Evolutionary conservation across 2,113 vertebrate species (phyloP).

Genomic region (Gymnarchus niloticus): DNA sequence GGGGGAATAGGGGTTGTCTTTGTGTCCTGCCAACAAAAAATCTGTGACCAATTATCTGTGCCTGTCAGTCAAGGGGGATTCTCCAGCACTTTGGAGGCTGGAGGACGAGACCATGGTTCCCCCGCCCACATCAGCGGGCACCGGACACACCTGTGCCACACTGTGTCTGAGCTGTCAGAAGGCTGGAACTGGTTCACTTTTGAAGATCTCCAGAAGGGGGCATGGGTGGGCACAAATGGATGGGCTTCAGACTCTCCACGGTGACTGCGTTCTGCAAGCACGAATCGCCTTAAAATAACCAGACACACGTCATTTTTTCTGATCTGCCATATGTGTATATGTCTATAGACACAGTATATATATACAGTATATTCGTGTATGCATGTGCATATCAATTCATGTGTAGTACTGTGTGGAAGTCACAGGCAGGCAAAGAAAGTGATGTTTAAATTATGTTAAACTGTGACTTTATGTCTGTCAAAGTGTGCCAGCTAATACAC

Average conservation of each 20-base stretch:
- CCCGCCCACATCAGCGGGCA: background rate
- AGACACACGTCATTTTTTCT: conserved; percentile 10
- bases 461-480: too few relatives aligned
- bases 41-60: conserved; percentile 73
- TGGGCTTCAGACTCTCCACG: background rate
- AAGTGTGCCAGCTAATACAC: too few relatives aligned
- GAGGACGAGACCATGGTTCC: background rate
- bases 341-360: too few relatives aligned
- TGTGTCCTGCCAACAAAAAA: conserved; percentile 64
- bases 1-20: conserved; percentile 66
- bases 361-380: too few relatives aligned
- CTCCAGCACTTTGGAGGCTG: conserved; percentile 40
- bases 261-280: background rate
- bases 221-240: background rate
- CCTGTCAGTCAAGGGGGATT: conserved; percentile 60
- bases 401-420: too few relatives aligned
- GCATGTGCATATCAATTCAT: too few relatives aligned
- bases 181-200: background rate
- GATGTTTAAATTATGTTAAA: too few relatives aligned
- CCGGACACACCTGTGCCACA: background rate
- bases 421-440: too few relatives aligned
- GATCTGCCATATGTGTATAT: too few relatives aligned
- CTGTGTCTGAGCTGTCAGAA: background rate
- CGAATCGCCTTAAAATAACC: background rate
- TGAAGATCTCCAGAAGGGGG: conserved; percentile 12